A percentile compares a stretch with the other conserved stretches of the same genome.
Evolutionary conservation across 2,113 vertebrate genomes (phyloP).

Genomic region (Camelus dromedarius): DNA sequence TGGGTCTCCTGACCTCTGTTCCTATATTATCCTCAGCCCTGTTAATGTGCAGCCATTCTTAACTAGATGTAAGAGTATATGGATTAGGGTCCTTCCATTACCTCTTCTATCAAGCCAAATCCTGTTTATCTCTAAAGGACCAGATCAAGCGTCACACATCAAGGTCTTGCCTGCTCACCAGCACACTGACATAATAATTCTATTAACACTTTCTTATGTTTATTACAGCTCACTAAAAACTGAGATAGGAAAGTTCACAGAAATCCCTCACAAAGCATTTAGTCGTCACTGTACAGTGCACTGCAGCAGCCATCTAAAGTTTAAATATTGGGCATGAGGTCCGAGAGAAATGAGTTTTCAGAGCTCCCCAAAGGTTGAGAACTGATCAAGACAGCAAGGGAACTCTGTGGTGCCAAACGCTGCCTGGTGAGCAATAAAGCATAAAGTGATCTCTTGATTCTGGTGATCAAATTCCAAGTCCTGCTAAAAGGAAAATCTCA

Average conservation of each 20-base stretch:
- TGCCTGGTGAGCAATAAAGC: neutral
- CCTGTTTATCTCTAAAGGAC: neutral
- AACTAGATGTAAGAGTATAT: neutral
- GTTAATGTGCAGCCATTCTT: neutral
- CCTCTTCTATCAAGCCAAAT: neutral
- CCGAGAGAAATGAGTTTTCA: neutral
- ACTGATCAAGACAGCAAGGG: neutral
- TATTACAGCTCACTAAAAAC: neutral
- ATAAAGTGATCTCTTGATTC: neutral
- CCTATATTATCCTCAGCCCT: neutral
- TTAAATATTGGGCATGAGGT: neutral
- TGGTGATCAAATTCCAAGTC: neutral
- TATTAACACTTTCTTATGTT: neutral
- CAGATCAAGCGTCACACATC: neutral
- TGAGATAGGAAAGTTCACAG: neutral
- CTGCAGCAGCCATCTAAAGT: neutral
- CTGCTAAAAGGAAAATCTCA: neutral
- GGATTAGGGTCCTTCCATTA: neutral
- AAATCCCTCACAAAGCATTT: neutral
- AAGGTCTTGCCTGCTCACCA: neutral
- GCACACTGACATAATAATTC: neutral
- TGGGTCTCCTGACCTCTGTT: neutral
- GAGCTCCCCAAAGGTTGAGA: neutral
- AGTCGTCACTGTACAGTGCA: neutral
- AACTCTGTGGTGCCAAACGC: neutral